Percentiles rank a stretch among this genome's conserved stretches.
Evolutionary conservation across 2,888 invertebrate genomes (phyloP).

Genomic region (Eustalomyia histrio): DNA sequence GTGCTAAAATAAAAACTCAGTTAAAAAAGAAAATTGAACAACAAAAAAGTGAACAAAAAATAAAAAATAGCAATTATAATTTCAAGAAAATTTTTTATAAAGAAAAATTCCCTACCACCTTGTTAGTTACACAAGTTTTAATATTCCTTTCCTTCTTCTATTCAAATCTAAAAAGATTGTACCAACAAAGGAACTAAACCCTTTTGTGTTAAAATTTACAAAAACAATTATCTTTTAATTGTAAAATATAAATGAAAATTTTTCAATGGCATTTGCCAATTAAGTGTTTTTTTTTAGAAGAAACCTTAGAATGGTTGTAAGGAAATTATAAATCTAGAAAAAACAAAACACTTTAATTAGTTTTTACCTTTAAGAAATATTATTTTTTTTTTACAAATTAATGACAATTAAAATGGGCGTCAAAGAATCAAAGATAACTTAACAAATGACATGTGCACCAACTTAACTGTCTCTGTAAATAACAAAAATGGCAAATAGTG

Average conservation of each 20-base stretch:
- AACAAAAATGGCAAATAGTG: background rate
- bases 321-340: background rate
- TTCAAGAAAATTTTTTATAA: constrained; percentile 6
- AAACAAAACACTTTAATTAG: constrained; percentile 26
- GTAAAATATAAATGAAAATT: background rate
- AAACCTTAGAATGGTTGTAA: background rate
- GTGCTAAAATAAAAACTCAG: constrained; percentile 8
- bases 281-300: background rate
- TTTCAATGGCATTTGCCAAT: background rate
- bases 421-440: background rate
- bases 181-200: background rate
- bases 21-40: background rate
- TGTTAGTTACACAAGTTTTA: constrained; percentile 22
- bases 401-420: background rate
- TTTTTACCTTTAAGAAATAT: constrained; percentile 1
- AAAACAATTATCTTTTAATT: background rate
- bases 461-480: background rate
- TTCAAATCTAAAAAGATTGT: background rate
- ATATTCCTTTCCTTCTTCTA: constrained; percentile 19
- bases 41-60: too few relatives aligned
- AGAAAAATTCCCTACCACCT: constrained; percentile 28
- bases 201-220: background rate
- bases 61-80: background rate
- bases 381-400: background rate
- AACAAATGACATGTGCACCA: background rate